phyloP scores from a whole-genome alignment of 2,888 invertebrate genomes.

The Drosophila mettleri region DNA sequence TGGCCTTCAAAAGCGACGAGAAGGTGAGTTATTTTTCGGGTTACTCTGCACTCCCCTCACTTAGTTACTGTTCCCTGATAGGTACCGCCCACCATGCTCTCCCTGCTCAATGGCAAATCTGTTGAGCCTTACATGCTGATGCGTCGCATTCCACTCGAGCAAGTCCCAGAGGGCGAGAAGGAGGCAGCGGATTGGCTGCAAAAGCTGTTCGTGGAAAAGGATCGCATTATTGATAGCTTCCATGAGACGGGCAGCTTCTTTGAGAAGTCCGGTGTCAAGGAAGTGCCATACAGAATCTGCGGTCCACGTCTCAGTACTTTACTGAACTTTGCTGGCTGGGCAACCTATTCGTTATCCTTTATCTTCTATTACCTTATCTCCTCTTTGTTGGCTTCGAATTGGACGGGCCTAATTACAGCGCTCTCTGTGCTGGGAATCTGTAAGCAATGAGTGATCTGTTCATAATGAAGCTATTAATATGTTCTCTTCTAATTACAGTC shows the following conservation, averaged over 20 bases:
- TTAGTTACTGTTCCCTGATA: constrained; percentile 54
- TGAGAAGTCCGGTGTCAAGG: constrained; percentile 89
- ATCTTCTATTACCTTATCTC: constrained; percentile 80
- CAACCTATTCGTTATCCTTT: constrained; percentile 74
- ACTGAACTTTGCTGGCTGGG: constrained; percentile 90
- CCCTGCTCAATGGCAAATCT: constrained; percentile 90
- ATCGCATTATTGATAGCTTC: constrained; percentile 86
- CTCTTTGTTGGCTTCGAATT: constrained; percentile 85
- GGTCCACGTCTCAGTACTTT: constrained; percentile 88
- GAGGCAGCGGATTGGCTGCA: constrained; percentile 93
- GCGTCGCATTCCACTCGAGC: constrained; percentile 92
- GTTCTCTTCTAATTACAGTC: constrained; percentile 86
- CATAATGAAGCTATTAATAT: neutral
- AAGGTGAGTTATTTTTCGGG: constrained; percentile 83
- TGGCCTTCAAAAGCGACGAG: constrained; percentile 89
- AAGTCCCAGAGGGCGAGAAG: constrained; percentile 90
- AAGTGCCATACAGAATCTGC: constrained; percentile 87
- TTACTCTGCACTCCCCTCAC: constrained; percentile 5
- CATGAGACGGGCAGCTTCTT: constrained; percentile 90
- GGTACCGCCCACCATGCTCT: constrained; percentile 91
- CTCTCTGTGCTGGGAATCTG: constrained; percentile 88
- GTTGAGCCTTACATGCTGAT: constrained; percentile 91
- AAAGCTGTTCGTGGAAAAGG: constrained; percentile 92
- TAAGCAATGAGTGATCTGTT: constrained; percentile 86
- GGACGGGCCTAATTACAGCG: constrained; percentile 83